Evolutionary conservation across 1,140 invertebrate species (phyloP).

Genomic region (Parasteatoda tepidariorum): DNA sequence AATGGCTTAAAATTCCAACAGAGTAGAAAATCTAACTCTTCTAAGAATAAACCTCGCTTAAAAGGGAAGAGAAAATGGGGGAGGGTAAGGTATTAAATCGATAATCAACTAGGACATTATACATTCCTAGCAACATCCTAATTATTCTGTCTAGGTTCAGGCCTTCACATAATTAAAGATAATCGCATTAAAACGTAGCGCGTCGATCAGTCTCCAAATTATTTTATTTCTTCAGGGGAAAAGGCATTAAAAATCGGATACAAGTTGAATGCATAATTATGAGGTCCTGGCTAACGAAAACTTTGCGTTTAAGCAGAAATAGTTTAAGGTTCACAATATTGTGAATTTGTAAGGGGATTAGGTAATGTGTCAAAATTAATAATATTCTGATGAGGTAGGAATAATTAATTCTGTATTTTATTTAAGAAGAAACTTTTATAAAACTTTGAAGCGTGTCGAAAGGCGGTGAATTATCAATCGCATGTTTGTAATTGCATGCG

Average conservation of each 20-base stretch:
- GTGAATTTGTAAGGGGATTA: background rate
- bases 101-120: conserved; percentile 53
- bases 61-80: background rate
- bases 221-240: conserved; percentile 30
- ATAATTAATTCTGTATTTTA: background rate
- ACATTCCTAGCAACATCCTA: conserved; percentile 37
- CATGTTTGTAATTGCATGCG: too few relatives aligned
- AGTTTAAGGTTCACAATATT: too few relatives aligned
- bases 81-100: conserved; percentile 43
- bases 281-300: background rate
- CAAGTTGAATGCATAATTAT: conserved; percentile 50
- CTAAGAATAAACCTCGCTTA: background rate
- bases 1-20: background rate
- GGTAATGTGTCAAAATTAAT: background rate
- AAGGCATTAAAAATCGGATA: conserved; percentile 53
- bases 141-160: conserved; percentile 49
- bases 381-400: background rate
- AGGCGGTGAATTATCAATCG: too few relatives aligned
- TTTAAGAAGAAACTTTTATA: background rate
- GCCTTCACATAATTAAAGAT: conserved; percentile 58
- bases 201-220: conserved; percentile 53
- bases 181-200: conserved; percentile 48
- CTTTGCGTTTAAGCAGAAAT: too few relatives aligned
- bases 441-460: background rate
- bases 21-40: background rate